Conservation (phyloP, 1,140 invertebrate species). For the Maniola jurtina region DNA sequence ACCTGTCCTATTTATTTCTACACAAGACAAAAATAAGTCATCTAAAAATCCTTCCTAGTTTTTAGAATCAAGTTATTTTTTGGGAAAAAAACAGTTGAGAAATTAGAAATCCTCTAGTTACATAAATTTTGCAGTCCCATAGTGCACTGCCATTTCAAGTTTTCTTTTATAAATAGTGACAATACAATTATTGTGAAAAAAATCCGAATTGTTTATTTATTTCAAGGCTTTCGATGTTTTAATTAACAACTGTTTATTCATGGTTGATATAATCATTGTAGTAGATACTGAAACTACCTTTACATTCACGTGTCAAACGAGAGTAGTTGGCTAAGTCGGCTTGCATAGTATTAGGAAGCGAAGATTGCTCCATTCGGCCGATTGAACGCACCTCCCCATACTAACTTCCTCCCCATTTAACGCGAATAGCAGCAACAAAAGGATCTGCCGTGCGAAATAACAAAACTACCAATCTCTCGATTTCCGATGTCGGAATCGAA, state of each 20-base stretch:
- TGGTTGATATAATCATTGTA: no score
- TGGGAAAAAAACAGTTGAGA: no score
- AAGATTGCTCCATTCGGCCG: slow-evolving; percentile 72
- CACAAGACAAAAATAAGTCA: background rate
- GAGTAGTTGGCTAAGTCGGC: slow-evolving; percentile 56
- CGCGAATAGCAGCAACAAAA: slow-evolving; percentile 73
- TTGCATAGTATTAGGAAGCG: slow-evolving; percentile 69
- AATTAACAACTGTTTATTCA: no score
- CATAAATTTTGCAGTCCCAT: no score
- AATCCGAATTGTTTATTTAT: no score
- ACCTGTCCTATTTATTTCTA: slow-evolving; percentile 36
- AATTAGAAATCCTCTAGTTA: no score
- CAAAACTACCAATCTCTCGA: slow-evolving; percentile 69
- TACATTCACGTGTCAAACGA: slow-evolving; percentile 46
- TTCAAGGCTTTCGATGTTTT: no score
- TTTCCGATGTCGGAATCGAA: slow-evolving; percentile 45
- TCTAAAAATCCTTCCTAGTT: background rate
- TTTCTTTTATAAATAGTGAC: no score
- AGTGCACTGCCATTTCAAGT: no score
- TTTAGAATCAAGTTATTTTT: no score
- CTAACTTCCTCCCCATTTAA: slow-evolving; percentile 76
- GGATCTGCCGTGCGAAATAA: slow-evolving; percentile 72
- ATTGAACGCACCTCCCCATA: slow-evolving; percentile 68
- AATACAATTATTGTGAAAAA: no score
- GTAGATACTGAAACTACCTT: slow-evolving; percentile 31